Conservation (phyloP, 2,113 vertebrate species). For the Apus apus region DNA sequence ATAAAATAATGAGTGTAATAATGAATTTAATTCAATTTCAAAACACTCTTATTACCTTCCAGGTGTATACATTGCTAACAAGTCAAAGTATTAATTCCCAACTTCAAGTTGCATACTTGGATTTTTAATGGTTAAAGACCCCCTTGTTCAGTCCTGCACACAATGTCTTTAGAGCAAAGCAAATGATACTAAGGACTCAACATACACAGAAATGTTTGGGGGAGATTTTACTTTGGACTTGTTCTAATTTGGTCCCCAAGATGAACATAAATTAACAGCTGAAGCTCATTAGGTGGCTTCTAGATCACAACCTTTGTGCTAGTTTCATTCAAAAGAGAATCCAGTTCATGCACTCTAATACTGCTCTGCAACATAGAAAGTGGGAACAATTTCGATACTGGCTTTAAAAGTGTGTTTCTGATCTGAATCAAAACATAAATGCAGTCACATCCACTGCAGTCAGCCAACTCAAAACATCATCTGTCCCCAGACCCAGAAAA, state of each 20-base stretch:
- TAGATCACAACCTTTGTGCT: neutral
- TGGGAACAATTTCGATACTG: neutral
- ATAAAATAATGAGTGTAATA: slow-evolving; percentile 43
- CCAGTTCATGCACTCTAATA: neutral
- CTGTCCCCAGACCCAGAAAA: neutral
- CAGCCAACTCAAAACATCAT: neutral
- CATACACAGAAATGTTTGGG: neutral
- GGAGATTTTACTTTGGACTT: neutral
- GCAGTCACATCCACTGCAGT: neutral
- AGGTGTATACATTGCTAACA: neutral
- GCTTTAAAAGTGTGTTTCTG: neutral
- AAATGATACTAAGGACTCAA: neutral
- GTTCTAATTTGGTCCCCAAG: neutral
- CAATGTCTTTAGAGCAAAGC: neutral
- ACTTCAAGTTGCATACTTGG: neutral
- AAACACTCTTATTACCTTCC: slow-evolving; percentile 50
- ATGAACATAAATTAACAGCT: neutral
- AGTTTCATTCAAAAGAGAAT: neutral
- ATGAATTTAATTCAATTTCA: slow-evolving; percentile 42
- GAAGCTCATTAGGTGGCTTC: neutral
- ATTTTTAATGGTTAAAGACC: neutral
- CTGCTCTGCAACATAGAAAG: neutral
- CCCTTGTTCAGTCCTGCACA: neutral
- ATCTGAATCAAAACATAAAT: neutral
- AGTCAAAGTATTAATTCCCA: neutral